These are phyloP conservation scores for Lochmaea crataegi DNA, from an alignment of 2,888 invertebrate species.

Conservation along the genomic window DNA sequence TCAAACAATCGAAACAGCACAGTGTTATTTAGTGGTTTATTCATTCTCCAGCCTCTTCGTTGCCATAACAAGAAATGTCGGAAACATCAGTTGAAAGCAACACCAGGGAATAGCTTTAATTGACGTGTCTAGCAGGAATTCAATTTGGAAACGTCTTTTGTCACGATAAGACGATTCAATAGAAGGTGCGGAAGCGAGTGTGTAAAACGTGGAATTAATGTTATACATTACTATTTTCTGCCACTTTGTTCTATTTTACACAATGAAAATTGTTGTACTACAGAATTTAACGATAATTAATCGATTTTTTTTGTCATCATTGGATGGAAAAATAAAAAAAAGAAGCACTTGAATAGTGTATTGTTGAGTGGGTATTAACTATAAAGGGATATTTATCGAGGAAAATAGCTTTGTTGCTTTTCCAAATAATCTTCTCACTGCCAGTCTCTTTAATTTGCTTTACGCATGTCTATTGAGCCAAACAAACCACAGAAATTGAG, in stretches of 20 bases:
- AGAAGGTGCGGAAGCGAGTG: conserved; percentile 4
- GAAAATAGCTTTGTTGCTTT: no score
- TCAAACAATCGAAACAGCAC: background rate
- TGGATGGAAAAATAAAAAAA: background rate
- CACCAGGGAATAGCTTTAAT: conserved; percentile 13
- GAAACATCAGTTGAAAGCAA: conserved; percentile 7
- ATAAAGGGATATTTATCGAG: no score
- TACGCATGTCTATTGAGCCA: no score
- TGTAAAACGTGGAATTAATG: background rate
- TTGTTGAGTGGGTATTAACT: no score
- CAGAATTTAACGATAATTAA: background rate
- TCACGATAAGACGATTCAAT: conserved; percentile 2
- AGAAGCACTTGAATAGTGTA: no score
- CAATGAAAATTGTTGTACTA: background rate
- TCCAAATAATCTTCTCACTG: no score
- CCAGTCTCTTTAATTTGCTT: no score
- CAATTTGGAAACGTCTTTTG: conserved; percentile 26
- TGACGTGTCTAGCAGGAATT: conserved; percentile 21
- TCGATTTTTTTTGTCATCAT: background rate
- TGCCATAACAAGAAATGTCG: conserved; percentile 2
- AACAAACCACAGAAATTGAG: no score
- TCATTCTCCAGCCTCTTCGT: background rate
- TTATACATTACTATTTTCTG: conserved; percentile 4
- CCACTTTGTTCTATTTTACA: conserved; percentile 1
- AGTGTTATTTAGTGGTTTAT: background rate